Evolutionary conservation across 2,888 invertebrate genomes (phyloP), one percentile per base, ranked within the genome.

Genomic region (Alentia gelatinosa): DNA sequence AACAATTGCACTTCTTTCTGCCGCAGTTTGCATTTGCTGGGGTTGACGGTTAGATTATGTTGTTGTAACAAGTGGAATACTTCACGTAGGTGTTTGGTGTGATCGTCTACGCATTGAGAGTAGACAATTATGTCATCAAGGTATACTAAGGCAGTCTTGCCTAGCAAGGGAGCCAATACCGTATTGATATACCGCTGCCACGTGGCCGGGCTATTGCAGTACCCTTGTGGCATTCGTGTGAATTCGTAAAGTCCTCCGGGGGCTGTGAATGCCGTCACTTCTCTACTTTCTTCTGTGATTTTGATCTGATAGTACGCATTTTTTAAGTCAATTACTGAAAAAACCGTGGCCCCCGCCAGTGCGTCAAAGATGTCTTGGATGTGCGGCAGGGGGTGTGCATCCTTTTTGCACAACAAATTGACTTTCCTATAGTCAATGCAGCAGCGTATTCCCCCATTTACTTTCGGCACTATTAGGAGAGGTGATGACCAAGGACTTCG

Each of bases 251-350:
- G n/a, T 1, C 92, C 93, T 56, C 86, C 89, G 15, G 91, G 92
- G 9, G 91, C 91, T 15, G 92, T 92, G 63, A 93, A 93, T 1
- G 92, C 91, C 15, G 92, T 92, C 9, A 92, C 88, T 12, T 83
- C 89, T 0, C 88, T 84, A 35, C 56, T 40, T 79, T 92, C 91
- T 12, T 56, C 33, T 30, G 42, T 5, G 19, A 93, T 47, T 23
- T 88, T 75, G 35, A 93, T 91, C 86, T 93, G 93, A 91, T 92
- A 93, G 79, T 91, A 93, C 7, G 93, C 93, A 33, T 89, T 90
- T 33, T 89, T 91, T 4, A 92, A 91, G 84, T 94, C 93, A 7
- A 93, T 89, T 47, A 92, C 92, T 0, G 91, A 90, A 90, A 93
- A 93, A 30, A 91, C 37, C 0, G 0, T 12, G 42, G 89, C 92